Conservation (phyloP, 2,113 vertebrate species). For the Aegithalos caudatus region DNA sequence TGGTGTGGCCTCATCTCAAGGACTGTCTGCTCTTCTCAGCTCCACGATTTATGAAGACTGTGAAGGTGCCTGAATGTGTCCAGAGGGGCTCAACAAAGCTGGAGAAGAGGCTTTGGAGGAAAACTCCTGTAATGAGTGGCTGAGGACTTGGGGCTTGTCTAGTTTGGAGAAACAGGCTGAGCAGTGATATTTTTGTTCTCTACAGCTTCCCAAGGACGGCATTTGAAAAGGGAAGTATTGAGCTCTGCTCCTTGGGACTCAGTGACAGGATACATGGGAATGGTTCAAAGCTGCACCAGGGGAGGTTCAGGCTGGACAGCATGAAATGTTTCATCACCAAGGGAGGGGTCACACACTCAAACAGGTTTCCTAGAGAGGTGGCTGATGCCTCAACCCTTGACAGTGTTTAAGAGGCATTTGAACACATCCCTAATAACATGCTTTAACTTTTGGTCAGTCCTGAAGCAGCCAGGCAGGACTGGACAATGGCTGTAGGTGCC, state of each 20-base stretch:
- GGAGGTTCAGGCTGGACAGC: neutral
- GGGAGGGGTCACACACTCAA: neutral
- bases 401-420: neutral
- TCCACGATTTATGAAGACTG: neutral
- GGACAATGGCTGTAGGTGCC: neutral
- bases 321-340: neutral
- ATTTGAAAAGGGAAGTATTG: neutral
- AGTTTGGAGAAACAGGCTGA: neutral
- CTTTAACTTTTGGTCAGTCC: neutral
- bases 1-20: neutral
- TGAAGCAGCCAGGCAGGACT: neutral
- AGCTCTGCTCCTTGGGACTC: neutral
- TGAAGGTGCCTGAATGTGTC: neutral
- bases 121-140: neutral
- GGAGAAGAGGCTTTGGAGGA: neutral
- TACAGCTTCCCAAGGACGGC: neutral
- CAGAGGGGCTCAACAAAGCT: neutral
- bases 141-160: neutral
- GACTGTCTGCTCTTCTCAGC: neutral
- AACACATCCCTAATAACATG: neutral
- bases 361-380: neutral
- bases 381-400: too few species aligned
- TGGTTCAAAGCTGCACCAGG: neutral
- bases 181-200: neutral
- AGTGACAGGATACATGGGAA: accelerated